Conservation (phyloP, 1,140 invertebrate genomes). For the Drosophila pallidifrons region DNA sequence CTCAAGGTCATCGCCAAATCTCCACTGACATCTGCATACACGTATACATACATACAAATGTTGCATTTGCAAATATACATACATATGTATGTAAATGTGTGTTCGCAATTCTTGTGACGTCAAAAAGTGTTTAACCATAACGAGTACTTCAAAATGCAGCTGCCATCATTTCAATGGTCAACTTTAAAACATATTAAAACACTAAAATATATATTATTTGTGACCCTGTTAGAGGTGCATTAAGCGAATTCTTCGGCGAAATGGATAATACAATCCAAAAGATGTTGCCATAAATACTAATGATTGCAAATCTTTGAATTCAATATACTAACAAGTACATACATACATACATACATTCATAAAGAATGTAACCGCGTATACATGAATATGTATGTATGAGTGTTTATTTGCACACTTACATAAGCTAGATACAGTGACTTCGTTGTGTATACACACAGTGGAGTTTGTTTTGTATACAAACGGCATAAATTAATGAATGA, state of each 20-base stretch:
- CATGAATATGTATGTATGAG: neutral
- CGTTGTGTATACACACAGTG: neutral
- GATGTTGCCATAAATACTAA: neutral
- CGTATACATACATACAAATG: constrained; percentile 22
- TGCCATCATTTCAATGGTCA: too few relatives aligned
- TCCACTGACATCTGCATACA: constrained; percentile 17
- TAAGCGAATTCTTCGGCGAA: neutral
- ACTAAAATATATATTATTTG: too few relatives aligned
- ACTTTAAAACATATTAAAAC: too few relatives aligned
- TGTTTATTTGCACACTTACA: constrained; percentile 10
- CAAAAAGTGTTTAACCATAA: neutral
- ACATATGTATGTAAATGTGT: neutral
- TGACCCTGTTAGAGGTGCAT: too few relatives aligned
- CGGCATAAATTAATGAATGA: neutral
- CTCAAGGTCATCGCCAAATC: constrained; percentile 60
- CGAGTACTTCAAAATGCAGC: too few relatives aligned
- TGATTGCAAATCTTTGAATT: neutral
- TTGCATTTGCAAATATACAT: constrained; percentile 4
- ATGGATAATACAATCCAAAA: neutral
- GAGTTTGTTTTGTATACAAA: constrained; percentile 10
- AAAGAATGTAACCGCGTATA: neutral
- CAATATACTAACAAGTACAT: neutral
- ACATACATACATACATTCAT: neutral
- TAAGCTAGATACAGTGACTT: neutral
- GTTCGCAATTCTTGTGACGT: constrained; percentile 2